A percentile compares a stretch with the other conserved stretches of the same genome.
These are phyloP conservation scores for Pseudorectes ferrugineus DNA, from an alignment of 2,113 vertebrate genomes.

Conservation along the genomic window DNA sequence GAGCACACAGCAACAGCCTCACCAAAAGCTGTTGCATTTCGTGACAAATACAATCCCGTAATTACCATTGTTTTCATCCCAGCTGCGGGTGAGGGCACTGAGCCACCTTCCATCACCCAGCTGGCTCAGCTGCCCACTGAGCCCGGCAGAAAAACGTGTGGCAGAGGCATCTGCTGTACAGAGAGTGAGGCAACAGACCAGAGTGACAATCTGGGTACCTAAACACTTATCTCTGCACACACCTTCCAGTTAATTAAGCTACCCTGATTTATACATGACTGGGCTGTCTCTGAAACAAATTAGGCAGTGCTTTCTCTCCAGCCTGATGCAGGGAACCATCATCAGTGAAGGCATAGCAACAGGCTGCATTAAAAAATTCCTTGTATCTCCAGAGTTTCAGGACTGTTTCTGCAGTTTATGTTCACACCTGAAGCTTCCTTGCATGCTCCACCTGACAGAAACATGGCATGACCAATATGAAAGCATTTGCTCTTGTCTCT, in stretches of 20 bases:
- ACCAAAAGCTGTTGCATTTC: background rate
- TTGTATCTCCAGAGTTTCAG: background rate
- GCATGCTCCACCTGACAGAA: background rate
- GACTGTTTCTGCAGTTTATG: background rate
- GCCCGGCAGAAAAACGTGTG: accelerated
- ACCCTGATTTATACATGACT: background rate
- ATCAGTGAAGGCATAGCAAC: background rate
- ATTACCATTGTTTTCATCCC: background rate
- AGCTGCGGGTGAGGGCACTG: background rate
- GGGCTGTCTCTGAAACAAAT: background rate
- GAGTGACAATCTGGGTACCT: background rate
- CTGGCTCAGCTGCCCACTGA: background rate
- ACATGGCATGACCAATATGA: background rate
- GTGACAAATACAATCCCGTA: background rate
- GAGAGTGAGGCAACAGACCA: background rate
- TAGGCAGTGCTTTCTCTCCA: background rate
- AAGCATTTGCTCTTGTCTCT: background rate
- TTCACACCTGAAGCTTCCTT: background rate
- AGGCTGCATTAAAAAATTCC: background rate
- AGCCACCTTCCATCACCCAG: background rate
- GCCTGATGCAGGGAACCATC: background rate
- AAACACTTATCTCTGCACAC: background rate
- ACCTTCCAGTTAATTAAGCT: background rate
- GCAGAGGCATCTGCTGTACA: background rate
- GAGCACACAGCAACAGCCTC: background rate